These are phyloP conservation scores for Cyanocitta stelleri DNA, from an alignment of 2,113 vertebrate genomes.

Conservation along the genomic window DNA sequence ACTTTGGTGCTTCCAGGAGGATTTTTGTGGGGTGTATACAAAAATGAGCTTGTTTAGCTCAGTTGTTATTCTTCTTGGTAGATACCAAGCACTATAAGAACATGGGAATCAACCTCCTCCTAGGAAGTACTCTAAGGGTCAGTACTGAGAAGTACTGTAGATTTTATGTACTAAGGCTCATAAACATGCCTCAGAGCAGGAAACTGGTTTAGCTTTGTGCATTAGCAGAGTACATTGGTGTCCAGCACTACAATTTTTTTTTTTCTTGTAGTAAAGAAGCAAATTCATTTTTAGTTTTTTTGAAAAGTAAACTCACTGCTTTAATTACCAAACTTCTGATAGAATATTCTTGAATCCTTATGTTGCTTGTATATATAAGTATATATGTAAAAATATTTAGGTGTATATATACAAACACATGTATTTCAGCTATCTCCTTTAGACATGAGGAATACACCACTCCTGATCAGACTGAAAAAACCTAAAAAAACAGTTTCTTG, in stretches of 20 bases:
- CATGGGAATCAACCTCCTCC: not conserved
- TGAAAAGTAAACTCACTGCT: not conserved
- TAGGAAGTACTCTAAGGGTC: not conserved
- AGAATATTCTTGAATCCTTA: not conserved
- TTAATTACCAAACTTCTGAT: not conserved
- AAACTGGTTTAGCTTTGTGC: not conserved
- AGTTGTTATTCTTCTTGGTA: not conserved
- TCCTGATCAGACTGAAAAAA: not conserved
- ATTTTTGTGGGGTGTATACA: not conserved
- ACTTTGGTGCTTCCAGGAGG: not conserved
- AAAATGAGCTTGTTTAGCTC: not conserved
- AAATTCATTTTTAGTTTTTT: not conserved
- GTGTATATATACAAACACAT: not conserved
- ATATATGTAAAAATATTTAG: constrained; percentile 1
- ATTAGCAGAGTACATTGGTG: not conserved
- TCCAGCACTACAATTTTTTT: not conserved
- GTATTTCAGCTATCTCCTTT: not conserved
- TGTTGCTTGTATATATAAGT: not conserved
- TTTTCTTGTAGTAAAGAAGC: not conserved
- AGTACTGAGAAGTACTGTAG: not conserved
- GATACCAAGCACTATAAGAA: not conserved
- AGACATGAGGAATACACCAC: not conserved
- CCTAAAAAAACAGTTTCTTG: not conserved
- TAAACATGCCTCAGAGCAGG: not conserved
- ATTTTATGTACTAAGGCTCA: not conserved